phyloP scores from a whole-genome alignment of 2,888 invertebrate genomes.

The Drosophila formosana region DNA sequence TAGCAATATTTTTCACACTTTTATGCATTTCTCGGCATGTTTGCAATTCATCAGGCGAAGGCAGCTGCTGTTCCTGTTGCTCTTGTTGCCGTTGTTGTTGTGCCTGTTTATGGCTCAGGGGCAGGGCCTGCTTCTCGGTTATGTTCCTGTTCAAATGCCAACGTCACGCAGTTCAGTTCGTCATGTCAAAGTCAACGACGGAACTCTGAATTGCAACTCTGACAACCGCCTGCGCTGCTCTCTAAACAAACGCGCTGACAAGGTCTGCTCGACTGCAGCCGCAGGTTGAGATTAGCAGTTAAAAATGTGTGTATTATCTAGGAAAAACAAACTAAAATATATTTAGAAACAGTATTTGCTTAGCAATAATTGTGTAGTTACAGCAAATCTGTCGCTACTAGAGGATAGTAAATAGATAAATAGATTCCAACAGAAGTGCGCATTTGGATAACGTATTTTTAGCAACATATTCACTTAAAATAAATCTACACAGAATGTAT shows the following conservation, averaged over 20 bases:
- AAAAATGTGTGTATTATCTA: background rate
- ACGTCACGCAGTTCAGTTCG: slow-evolving; percentile 76
- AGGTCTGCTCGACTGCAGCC: background rate
- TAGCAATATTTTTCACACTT: slow-evolving; percentile 67
- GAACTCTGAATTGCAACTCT: slow-evolving; percentile 37
- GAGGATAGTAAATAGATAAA: too few relatives aligned
- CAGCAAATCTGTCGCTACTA: too few relatives aligned
- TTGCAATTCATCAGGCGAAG: slow-evolving; percentile 67
- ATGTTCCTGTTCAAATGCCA: slow-evolving; percentile 63
- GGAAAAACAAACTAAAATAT: too few relatives aligned
- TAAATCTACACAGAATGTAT: too few relatives aligned
- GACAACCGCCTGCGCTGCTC: slow-evolving; percentile 28
- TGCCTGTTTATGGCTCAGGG: slow-evolving; percentile 57
- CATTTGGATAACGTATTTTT: too few relatives aligned
- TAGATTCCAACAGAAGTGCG: too few relatives aligned
- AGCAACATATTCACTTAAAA: too few relatives aligned
- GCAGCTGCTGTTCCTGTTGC: slow-evolving; percentile 28
- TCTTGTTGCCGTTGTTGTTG: slow-evolving; percentile 32
- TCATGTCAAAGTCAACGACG: slow-evolving; percentile 80
- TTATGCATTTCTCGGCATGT: slow-evolving; percentile 61
- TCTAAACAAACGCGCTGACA: background rate
- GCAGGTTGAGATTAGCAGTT: background rate
- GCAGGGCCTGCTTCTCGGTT: slow-evolving; percentile 39
- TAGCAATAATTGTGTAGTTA: too few relatives aligned
- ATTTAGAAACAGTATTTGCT: background rate